Evolutionary conservation across 2,888 invertebrate genomes (phyloP).

Genomic region (Acleris literana): DNA sequence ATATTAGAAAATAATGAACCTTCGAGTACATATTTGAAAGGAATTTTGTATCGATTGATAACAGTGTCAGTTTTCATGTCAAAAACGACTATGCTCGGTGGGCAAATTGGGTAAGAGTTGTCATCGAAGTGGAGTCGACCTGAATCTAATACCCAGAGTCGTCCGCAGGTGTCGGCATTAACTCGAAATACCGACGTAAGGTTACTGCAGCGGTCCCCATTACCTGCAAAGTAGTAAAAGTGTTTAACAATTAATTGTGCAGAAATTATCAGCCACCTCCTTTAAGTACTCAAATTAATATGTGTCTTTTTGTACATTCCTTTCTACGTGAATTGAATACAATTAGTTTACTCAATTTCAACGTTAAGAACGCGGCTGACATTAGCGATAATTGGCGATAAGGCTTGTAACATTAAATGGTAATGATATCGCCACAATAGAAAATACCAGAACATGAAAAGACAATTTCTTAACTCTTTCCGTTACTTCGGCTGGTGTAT

Average conservation of each 20-base stretch:
- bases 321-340: too few relatives aligned
- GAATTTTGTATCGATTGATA: conserved; percentile 86
- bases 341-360: too few relatives aligned
- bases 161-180: conserved; percentile 88
- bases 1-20: conserved; percentile 88
- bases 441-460: too few relatives aligned
- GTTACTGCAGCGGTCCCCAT: conserved; percentile 82
- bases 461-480: too few relatives aligned
- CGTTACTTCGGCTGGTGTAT: too few relatives aligned
- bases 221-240: conserved; percentile 55
- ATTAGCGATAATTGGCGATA: not conserved
- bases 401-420: not conserved
- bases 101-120: conserved; percentile 87
- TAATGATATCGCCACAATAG: too few relatives aligned
- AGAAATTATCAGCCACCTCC: too few relatives aligned
- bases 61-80: conserved; percentile 86
- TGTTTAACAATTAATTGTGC: not conserved
- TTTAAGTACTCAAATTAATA: too few relatives aligned
- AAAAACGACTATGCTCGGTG: conserved; percentile 89
- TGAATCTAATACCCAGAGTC: conserved; percentile 92
- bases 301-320: too few relatives aligned
- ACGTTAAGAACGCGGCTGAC: too few relatives aligned
- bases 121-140: conserved; percentile 88
- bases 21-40: conserved; percentile 85
- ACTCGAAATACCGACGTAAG: conserved; percentile 91